Conservation (phyloP, 2,113 vertebrate species). For the Martes martes region DNA sequence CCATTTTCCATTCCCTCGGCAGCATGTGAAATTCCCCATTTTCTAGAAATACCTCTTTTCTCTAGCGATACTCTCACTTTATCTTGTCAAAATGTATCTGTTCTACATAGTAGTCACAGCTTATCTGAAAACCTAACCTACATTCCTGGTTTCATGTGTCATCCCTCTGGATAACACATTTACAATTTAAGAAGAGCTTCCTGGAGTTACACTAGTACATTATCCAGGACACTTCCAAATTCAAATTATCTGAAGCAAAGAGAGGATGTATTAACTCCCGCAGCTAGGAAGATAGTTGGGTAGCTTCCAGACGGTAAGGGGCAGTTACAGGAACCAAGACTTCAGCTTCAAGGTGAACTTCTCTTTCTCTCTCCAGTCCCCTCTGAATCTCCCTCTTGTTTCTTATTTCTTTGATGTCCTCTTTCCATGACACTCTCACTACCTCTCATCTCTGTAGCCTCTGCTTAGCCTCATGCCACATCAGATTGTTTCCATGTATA, state of each 20-base stretch:
- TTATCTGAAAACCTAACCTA: neutral
- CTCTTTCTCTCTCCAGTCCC: neutral
- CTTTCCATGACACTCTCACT: neutral
- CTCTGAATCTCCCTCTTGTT: neutral
- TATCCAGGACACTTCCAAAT: neutral
- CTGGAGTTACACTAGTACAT: neutral
- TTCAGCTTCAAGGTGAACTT: neutral
- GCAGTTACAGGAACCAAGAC: neutral
- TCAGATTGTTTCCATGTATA: neutral
- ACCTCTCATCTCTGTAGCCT: neutral
- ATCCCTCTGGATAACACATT: neutral
- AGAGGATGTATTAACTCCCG: neutral
- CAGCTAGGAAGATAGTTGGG: neutral
- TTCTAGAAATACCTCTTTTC: neutral
- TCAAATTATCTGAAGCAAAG: conserved; percentile 22
- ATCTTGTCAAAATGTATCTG: neutral
- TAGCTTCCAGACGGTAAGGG: neutral
- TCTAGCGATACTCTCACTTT: neutral
- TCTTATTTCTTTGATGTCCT: neutral
- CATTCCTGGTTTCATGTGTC: neutral
- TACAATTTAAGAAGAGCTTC: conserved; percentile 37
- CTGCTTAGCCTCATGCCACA: neutral
- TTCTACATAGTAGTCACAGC: neutral
- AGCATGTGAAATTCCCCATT: neutral
- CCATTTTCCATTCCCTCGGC: neutral